These are phyloP conservation scores for Harpagifer antarcticus DNA, from an alignment of 2,797 vertebrate species.

Conservation along the genomic window DNA sequence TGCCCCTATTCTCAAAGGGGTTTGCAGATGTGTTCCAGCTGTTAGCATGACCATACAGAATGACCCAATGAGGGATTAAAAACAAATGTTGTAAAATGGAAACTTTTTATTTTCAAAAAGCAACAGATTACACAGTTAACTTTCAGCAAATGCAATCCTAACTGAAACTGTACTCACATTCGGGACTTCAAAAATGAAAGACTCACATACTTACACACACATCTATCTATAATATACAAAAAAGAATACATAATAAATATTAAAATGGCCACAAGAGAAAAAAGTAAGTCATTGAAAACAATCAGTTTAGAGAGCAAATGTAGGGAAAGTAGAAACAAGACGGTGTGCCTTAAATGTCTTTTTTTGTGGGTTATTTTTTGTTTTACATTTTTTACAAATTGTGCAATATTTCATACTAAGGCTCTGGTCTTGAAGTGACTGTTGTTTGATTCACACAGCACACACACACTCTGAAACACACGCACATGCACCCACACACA, in stretches of 20 bases:
- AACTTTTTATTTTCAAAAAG: slow-evolving; percentile 99
- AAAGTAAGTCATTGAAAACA: slow-evolving; percentile 96
- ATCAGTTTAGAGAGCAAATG: slow-evolving; percentile 96
- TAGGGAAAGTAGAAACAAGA: slow-evolving; percentile 99
- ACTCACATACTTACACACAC: slow-evolving; percentile 97
- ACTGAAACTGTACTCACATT: slow-evolving; percentile 99
- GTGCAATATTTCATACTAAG: slow-evolving; percentile 99
- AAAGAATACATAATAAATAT: slow-evolving; percentile 96
- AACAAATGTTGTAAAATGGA: slow-evolving; percentile 90
- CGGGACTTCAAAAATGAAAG: slow-evolving; percentile 98
- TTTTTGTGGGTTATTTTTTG: slow-evolving; percentile 72
- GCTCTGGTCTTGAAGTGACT: slow-evolving; percentile 97
- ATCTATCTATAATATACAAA: slow-evolving; percentile 99
- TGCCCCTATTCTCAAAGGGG: neutral
- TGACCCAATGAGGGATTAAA: slow-evolving; percentile 65
- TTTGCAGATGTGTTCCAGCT: slow-evolving; percentile 13
- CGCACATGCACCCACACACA: slow-evolving; percentile 31
- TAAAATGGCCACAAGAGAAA: slow-evolving; percentile 96
- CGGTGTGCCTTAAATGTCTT: slow-evolving; percentile 96
- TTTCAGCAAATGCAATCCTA: slow-evolving; percentile 99
- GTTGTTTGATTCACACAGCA: slow-evolving; percentile 88
- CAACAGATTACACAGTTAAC: slow-evolving; percentile 99
- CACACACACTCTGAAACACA: slow-evolving; percentile 40
- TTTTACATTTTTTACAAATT: slow-evolving; percentile 94
- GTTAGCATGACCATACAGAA: neutral